Evolutionary conservation across 2,797 vertebrate species (phyloP).

Genomic region (Kryptolebias ocellatus): DNA sequence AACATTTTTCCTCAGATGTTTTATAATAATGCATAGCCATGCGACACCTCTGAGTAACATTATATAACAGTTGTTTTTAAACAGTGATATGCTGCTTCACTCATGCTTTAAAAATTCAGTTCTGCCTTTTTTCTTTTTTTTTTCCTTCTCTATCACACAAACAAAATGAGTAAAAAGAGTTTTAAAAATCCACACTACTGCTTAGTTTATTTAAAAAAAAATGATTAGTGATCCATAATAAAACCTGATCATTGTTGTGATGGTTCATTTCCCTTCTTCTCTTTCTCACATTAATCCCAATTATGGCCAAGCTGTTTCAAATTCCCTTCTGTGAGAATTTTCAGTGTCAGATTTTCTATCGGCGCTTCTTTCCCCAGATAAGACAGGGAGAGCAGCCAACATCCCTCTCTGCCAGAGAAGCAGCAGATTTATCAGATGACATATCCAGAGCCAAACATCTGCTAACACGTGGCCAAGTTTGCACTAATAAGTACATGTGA

Average conservation of each 20-base stretch:
- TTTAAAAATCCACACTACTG: conserved; percentile 28
- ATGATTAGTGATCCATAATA: conserved; percentile 50
- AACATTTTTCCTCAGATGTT: not conserved
- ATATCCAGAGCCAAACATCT: conserved; percentile 57
- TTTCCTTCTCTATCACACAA: conserved; percentile 13
- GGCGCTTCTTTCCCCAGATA: conserved; percentile 39
- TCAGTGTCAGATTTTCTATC: conserved; percentile 46
- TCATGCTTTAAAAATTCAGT: conserved; percentile 21
- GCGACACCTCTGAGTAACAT: conserved; percentile 4
- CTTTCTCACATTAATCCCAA: conserved; percentile 59
- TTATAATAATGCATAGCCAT: not conserved
- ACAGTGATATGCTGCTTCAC: conserved; percentile 18
- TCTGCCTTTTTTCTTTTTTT: conserved; percentile 23
- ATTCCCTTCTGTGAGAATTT: conserved; percentile 38
- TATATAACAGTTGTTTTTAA: not conserved
- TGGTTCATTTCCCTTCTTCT: conserved; percentile 55
- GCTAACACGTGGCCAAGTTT: conserved; percentile 42
- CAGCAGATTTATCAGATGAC: conserved; percentile 58
- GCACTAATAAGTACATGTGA: conserved; percentile 39
- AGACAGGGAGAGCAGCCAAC: conserved; percentile 52
- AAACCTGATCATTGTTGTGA: conserved; percentile 56
- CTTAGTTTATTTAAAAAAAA: conserved; percentile 31
- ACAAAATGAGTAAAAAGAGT: conserved; percentile 16
- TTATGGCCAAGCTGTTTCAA: conserved; percentile 55
- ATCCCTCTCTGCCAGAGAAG: conserved; percentile 51